Conservation (phyloP, 2,888 invertebrate genomes). For the Chromoteleia sp. region DNA sequence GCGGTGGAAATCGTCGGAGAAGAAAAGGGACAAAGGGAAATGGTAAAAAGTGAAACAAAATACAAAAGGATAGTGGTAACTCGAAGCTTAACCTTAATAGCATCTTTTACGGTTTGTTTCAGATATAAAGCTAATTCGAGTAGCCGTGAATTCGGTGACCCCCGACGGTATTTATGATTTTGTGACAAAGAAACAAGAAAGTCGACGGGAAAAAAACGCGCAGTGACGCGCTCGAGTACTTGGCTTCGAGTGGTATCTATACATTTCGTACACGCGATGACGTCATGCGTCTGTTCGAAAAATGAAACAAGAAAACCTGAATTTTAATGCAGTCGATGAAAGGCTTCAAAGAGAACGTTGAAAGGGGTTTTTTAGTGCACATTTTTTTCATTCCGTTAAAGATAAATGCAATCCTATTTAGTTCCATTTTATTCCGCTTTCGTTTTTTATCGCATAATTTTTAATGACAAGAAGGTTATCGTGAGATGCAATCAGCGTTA, state of each 20-base stretch:
- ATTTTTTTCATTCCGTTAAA: conserved; percentile 7
- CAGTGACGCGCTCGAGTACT: conserved; percentile 32
- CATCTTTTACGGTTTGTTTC: background rate
- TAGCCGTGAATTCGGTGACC: conserved; percentile 13
- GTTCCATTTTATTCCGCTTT: no score
- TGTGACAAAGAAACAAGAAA: conserved; percentile 17
- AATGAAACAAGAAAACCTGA: conserved; percentile 30
- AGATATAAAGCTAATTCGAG: conserved; percentile 13
- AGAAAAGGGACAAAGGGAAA: background rate
- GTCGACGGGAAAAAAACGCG: conserved; percentile 1
- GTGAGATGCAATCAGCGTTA: background rate
- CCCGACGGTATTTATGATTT: conserved; percentile 30
- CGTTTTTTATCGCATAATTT: no score
- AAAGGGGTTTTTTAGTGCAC: conserved; percentile 15
- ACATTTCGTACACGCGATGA: conserved; percentile 30
- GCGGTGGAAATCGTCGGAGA: background rate
- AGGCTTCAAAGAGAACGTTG: conserved; percentile 21
- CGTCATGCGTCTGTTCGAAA: conserved; percentile 16
- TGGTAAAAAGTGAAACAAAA: background rate
- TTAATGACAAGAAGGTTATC: no score
- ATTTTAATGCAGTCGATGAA: conserved; percentile 43
- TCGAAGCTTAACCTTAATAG: conserved; percentile 5
- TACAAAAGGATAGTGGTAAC: background rate
- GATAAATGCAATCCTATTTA: background rate
- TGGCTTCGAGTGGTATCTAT: conserved; percentile 30